Evolutionary conservation across 2,797 vertebrate genomes (phyloP), one percentile per base, ranked within the genome.

Genomic region (Luscinia megarhynchos): DNA sequence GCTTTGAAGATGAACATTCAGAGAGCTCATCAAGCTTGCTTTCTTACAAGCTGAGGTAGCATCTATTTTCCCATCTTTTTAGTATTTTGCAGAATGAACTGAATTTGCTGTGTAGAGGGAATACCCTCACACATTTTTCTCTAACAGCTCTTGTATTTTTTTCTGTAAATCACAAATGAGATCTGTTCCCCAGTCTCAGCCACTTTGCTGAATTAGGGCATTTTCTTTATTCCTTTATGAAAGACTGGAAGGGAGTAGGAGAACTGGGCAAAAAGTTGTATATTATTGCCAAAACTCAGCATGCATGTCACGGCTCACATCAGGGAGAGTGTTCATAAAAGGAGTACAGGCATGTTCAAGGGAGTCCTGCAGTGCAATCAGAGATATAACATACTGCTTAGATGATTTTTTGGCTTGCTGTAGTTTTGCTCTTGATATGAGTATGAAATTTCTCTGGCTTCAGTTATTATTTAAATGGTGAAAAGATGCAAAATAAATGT

Each of bases 21-120:
- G 98, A 99, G 91, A 99, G 98, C 97, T 99, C 99, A 5, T 98
- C 98, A 89, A 99, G 98, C 85, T 98, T 98, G 64, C 98, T 98
- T 84, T 98, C 98, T 58, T 98, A 98, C 95, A 98, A 98, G 95
- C 97, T 98, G 94, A 98, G 98, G 98, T 99, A 98, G 94, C 61
- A 50, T 69, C 55, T 79, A 1, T 74, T 95, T 50, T 4, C 5
- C 34, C 51, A 45, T 81, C 63, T 57, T 84, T 80, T 41, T 85
- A 82, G 2, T 67, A 30, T 84, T 79, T 89, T 66, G 66, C 32
- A 38, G 67, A 75, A 76, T 38, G 32, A 93, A 61, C 29, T 0
- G 0, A 30, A 48, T 89, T 84, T 67, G 24, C 70, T 66, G 0
- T 45, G 12, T 46, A 36, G 61, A 74, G 38, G 41, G 69, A 69